Base-by-base conservation (phyloP, 2,113 vertebrate species). In the Cygnus atratus region DNA sequence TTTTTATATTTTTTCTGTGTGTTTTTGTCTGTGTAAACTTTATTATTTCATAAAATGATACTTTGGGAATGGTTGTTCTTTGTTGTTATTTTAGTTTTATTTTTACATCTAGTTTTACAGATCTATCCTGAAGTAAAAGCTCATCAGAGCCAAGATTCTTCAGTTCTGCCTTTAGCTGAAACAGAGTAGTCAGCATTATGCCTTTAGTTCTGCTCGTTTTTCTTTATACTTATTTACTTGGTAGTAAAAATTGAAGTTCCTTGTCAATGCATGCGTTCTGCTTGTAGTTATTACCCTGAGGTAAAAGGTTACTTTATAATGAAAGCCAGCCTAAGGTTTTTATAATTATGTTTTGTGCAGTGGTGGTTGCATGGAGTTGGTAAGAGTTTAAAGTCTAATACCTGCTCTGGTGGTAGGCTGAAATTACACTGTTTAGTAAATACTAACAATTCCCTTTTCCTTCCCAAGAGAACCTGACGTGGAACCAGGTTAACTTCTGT, bases 231-330 rank as follows among this genome's bases (percentile, higher is more conserved):
- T 86, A 66, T 88, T 92, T 93, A 71, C 50, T 6, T 29, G 6
- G 37, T 81, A 75, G 31, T 48, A 67, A 91, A 86, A 71, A 16
- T 22, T 33, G 9, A 88, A 61, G 33, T 65, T 91, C 35, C 46
- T 90, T 78, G 92, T 63, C 75, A 71, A n/a, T 84, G n/a, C 86
- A 62, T 44, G 65, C 13, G 57, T 88, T 87, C 87, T 80, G 19
- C 59, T 87, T 59, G 68, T 77, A 83, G 67, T 74, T 91, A 85
- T 84, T 90, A 86, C 28, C 68, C 57, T 43, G 21, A 77, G 43
- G 72, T 90, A 86, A 93, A 88, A 59, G 13, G n/a, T 95, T 68
- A 31, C 18, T 90, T 93, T 92, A 84, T 80, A 84, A 91, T 57
- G 72, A 95, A 95, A 92, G 13, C 6, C 54, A 92, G 13, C 3